Evolutionary conservation across 2,888 invertebrate genomes (phyloP), one percentile per base, ranked within the genome.

Genomic region (Allygus modestus): DNA sequence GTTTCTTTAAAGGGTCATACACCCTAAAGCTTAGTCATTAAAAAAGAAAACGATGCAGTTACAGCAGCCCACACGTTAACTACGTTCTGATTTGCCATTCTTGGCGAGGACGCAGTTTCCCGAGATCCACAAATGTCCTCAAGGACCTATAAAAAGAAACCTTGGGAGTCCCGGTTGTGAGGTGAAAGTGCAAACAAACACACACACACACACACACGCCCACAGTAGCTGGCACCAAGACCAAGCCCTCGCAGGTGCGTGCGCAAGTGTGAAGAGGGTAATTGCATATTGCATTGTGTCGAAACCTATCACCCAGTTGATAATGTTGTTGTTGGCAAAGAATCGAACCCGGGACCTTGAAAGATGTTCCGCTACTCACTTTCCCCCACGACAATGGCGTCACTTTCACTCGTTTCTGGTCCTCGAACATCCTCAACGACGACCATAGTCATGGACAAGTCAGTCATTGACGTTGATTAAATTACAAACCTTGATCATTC

Each of bases 351-450:
- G 20, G n/a, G 28, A 41, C 73, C 73, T 43, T 43, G 37, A 73
- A n/a, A 69, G 73, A 73, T 73, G 73, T 73, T 73, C 73, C 73
- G 73, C 41, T 73, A 41, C 73, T 73, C 37, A 73, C 73, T 73
- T 73, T 73, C 73, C 37, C 37, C 37, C 41, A 20, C 26, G 37
- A 37, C 33, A 73, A 41, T 37, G 41, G 43, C 73, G 43, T 41
- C 41, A 73, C 73, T 73, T 73, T 73, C 73, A 37, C 73, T 41
- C n/a, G 43, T 43, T 41, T 43, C 73, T 65, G 65, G 65, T 65
- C 65, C 7, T 31, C 65, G 31, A 20, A 65, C 31, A 65, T 65
- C 65, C 28, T 65, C 51, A 51, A 7, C 54, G 4, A 23, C 23
- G 54, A 20, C 46, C 46, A 46, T 23, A 58, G 58, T 65, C 65